Percentiles rank a stretch among this genome's conserved stretches.
phyloP scores from a whole-genome alignment of 2,113 vertebrate species.

The Sylvilagus bachmani region DNA sequence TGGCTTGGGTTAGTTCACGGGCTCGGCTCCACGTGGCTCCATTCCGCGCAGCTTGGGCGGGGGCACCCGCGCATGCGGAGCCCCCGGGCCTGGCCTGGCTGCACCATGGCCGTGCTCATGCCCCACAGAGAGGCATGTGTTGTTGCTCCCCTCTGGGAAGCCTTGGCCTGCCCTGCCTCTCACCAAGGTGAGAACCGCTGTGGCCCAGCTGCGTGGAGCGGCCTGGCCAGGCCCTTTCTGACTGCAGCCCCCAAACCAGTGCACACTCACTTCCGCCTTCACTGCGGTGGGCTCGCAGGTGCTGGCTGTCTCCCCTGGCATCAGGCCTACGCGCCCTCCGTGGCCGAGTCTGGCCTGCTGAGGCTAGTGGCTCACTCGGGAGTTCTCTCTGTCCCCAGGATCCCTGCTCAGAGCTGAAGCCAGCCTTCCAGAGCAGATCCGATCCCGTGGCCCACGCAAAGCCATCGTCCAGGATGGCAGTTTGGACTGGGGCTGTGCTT shows the following conservation, averaged over 20 bases:
- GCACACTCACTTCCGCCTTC: too few species aligned
- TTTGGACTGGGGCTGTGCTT: background rate
- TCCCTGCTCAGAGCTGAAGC: background rate
- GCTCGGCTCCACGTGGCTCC: too few species aligned
- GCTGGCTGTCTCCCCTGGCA: background rate
- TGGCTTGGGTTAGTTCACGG: too few species aligned
- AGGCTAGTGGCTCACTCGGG: fast-evolving
- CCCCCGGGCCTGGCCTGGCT: too few species aligned
- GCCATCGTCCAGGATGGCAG: background rate
- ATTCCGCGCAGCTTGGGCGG: too few species aligned
- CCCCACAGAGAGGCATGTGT: too few species aligned
- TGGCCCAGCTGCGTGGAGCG: background rate
- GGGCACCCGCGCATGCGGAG: too few species aligned
- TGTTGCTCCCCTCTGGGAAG: background rate
- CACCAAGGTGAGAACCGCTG: background rate
- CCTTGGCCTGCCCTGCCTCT: background rate
- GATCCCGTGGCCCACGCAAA: fast-evolving
- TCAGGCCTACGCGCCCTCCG: background rate
- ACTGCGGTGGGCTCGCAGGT: background rate
- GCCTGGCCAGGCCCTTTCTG: background rate
- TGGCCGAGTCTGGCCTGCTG: background rate
- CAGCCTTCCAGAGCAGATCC: background rate
- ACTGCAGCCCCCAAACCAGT: background rate
- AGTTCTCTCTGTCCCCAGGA: background rate
- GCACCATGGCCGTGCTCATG: too few species aligned